phyloP scores from a whole-genome alignment of 2,113 vertebrate genomes.

The Recurvirostra avosetta region DNA sequence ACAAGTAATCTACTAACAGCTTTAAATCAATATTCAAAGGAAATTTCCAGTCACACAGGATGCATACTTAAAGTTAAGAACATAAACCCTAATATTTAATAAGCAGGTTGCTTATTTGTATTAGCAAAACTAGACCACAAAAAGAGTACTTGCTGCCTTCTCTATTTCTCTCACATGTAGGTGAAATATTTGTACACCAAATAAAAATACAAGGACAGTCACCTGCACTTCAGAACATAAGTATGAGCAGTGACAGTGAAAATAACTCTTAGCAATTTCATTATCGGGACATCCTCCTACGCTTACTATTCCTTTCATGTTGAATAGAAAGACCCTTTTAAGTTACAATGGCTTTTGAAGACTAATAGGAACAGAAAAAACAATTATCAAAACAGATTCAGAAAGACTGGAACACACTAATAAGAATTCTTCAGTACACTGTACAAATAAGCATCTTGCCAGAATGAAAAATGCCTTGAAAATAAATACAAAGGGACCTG shows the following conservation, averaged over 20 bases:
- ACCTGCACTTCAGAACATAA: not conserved
- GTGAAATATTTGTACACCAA: not conserved
- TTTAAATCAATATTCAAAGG: not conserved
- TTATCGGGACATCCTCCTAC: not conserved
- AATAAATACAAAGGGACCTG: not conserved
- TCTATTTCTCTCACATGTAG: not conserved
- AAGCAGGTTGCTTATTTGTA: not conserved
- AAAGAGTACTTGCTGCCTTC: not conserved
- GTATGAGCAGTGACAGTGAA: not conserved
- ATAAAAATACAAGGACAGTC: not conserved
- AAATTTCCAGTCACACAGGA: not conserved
- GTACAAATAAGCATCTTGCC: not conserved
- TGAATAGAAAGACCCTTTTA: not conserved
- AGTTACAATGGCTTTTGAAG: not conserved
- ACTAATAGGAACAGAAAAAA: not conserved
- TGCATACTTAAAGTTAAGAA: not conserved
- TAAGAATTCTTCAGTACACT: not conserved
- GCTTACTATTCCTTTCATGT: not conserved
- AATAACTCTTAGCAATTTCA: not conserved
- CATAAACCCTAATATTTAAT: not conserved
- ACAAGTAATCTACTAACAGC: not conserved
- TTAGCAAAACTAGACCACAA: not conserved
- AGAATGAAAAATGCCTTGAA: not conserved
- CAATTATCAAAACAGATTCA: not conserved
- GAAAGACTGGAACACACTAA: not conserved